Evolutionary conservation across 2,797 vertebrate species (phyloP).

Genomic region (Merluccius polli): DNA sequence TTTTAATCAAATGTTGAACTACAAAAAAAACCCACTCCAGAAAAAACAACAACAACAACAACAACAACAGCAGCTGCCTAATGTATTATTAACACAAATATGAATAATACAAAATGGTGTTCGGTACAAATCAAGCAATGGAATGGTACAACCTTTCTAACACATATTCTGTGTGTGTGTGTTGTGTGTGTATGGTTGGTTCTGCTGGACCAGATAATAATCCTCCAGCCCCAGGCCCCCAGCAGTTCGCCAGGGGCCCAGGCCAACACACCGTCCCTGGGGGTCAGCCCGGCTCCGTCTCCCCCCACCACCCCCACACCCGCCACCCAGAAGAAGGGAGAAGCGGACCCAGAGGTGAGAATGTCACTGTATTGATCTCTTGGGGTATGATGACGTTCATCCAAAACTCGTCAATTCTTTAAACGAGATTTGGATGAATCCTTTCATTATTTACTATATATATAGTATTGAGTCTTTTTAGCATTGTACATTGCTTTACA

Average conservation of each 20-base stretch:
- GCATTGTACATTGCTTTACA: too few relatives aligned
- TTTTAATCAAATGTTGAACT: background rate
- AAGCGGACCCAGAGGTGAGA: constrained; percentile 88
- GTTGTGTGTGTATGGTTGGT: constrained; percentile 13
- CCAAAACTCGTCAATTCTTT: too few relatives aligned
- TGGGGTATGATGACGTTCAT: background rate
- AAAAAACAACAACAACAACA: background rate
- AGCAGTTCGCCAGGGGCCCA: constrained; percentile 71
- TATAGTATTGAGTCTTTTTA: too few relatives aligned
- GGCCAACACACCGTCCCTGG: constrained; percentile 71
- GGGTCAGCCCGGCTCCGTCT: constrained; percentile 46
- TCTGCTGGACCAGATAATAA: constrained; percentile 81
- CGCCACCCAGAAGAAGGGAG: constrained; percentile 73
- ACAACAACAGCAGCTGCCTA: too few relatives aligned
- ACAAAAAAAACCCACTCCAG: background rate
- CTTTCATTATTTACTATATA: too few relatives aligned
- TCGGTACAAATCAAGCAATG: background rate
- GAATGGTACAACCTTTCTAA: background rate
- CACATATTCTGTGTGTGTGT: background rate
- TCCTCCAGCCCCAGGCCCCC: constrained; percentile 90
- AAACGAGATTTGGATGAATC: too few relatives aligned
- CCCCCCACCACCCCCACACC: constrained; percentile 76
- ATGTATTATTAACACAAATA: background rate
- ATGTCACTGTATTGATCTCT: background rate
- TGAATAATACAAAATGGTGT: background rate